Evolutionary conservation across 2,888 invertebrate species (phyloP).

Genomic region (Pilophorus perplexus): DNA sequence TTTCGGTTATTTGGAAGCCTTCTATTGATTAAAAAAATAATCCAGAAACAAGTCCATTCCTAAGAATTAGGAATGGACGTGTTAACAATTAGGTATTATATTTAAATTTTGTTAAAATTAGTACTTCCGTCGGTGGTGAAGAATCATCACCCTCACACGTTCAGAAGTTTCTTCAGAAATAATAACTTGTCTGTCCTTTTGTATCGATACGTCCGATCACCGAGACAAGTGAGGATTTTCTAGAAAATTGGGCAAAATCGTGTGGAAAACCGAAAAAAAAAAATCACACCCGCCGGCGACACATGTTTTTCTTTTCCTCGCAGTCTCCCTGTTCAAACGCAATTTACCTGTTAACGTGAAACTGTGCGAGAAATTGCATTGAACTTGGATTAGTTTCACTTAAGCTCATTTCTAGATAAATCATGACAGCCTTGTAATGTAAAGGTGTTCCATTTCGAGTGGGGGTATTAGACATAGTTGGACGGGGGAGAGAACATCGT

Average conservation of each 20-base stretch:
- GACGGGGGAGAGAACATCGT: neutral
- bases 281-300: neutral
- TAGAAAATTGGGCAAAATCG: neutral
- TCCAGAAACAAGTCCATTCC: too few relatives aligned
- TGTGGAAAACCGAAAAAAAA: slow-evolving; percentile 7
- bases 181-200: too few relatives aligned
- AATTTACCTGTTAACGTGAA: slow-evolving; percentile 8
- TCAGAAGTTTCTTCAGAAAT: too few relatives aligned
- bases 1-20: too few relatives aligned
- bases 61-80: too few relatives aligned
- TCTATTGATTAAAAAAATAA: too few relatives aligned
- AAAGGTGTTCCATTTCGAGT: neutral
- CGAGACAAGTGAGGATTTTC: neutral
- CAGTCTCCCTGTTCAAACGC: neutral
- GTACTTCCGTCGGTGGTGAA: too few relatives aligned
- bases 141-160: too few relatives aligned
- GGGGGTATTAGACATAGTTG: slow-evolving; percentile 18
- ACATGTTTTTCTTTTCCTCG: neutral
- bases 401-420: slow-evolving; percentile 14
- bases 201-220: too few relatives aligned
- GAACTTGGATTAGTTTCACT: slow-evolving; percentile 19
- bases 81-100: too few relatives aligned
- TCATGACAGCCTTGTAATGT: slow-evolving; percentile 14
- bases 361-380: slow-evolving; percentile 20
- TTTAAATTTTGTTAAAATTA: too few relatives aligned